Evolutionary conservation across 2,797 vertebrate genomes (phyloP).

Genomic region (Fistularia commersonii): DNA sequence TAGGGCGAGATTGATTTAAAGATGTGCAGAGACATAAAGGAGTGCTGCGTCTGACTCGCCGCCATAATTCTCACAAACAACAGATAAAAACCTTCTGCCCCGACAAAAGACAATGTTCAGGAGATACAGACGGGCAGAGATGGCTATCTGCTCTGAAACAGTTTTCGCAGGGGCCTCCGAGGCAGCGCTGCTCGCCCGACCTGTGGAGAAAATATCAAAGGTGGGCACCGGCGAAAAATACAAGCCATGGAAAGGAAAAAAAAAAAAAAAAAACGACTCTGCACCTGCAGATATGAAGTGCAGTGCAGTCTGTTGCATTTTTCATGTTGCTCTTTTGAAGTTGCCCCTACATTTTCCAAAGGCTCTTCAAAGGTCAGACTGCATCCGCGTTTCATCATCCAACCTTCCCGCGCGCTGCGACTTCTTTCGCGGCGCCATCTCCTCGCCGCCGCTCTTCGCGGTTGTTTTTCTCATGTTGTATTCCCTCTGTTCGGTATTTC

Average conservation of each 20-base stretch:
- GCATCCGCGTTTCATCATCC: conserved; percentile 53
- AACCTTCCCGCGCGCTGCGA: conserved; percentile 15
- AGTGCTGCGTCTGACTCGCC: conserved; percentile 29
- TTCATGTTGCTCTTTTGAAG: conserved; percentile 70
- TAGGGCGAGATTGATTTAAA: conserved; percentile 42
- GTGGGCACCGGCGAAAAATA: conserved; percentile 5
- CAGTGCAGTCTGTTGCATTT: conserved; percentile 59
- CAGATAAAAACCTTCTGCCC: conserved; percentile 23
- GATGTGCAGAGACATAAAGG: conserved; percentile 27
- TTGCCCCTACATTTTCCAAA: conserved; percentile 55
- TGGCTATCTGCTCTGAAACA: conserved; percentile 27
- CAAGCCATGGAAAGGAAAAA: conserved; percentile 16
- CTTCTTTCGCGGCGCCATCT: conserved; percentile 27
- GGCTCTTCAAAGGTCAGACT: conserved; percentile 66
- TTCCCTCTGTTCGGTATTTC: conserved; percentile 41
- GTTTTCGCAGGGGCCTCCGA: conserved; percentile 28
- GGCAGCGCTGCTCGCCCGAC: no score
- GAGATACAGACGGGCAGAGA: conserved; percentile 21
- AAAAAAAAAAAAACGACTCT: conserved; percentile 36
- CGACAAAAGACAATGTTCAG: conserved; percentile 45
- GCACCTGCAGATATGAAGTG: conserved; percentile 32
- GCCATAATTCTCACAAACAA: conserved; percentile 33
- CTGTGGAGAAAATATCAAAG: conserved; percentile 35
- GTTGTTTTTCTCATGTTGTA: conserved; percentile 45
- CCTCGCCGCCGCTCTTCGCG: background rate